Evolutionary conservation across 2,113 vertebrate genomes (phyloP), one percentile per base, ranked within the genome.

Genomic region (Glaucomys volans): DNA sequence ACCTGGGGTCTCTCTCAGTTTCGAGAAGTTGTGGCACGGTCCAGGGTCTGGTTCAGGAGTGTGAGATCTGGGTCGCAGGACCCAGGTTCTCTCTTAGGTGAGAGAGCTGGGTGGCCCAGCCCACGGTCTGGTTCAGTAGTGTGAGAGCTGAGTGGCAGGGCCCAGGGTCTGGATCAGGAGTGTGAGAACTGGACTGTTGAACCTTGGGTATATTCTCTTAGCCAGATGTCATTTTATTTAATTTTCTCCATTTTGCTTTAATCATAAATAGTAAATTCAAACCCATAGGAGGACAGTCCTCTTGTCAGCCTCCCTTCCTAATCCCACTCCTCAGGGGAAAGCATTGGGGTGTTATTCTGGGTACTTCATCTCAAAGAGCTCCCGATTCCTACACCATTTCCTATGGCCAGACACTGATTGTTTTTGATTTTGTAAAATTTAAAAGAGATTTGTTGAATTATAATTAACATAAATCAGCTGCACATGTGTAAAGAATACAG

Each of bases 201-300:
- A 82, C 66, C 6, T 71, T 35, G 57, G 80, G 40, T 59, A 37
- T 75, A 57, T 66, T 77, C 69, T 76, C 30, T 72, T 76, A 77
- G 40, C 5, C 28, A 57, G 28, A 50, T 83, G 5, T 24, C 16
- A n/a, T n/a, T n/a, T n/a, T n/a, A 57, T 82, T 72, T 82, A 44
- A 44, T 77, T 77, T 74, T 35, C 67, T 66, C 67, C 40, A 35
- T 86, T 88, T 94, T 79, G n/a, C 30, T 80, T 95, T 77, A 81
- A 75, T 90, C 66, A 80, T 75, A 96, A 90, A 16, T 62, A 90
- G 62, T 26, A 77, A 16, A 37, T 82, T 76, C 44, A 24, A 89
- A 84, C 81, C 90, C 57, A 81, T 74, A 92, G 57, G 40, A 57
- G 5, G 37, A 16, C 14, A 79, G 75, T 89, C 26, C 35, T 59